These are phyloP conservation scores for Netelia virgata DNA, from an alignment of 2,888 invertebrate genomes.

Conservation along the genomic window DNA sequence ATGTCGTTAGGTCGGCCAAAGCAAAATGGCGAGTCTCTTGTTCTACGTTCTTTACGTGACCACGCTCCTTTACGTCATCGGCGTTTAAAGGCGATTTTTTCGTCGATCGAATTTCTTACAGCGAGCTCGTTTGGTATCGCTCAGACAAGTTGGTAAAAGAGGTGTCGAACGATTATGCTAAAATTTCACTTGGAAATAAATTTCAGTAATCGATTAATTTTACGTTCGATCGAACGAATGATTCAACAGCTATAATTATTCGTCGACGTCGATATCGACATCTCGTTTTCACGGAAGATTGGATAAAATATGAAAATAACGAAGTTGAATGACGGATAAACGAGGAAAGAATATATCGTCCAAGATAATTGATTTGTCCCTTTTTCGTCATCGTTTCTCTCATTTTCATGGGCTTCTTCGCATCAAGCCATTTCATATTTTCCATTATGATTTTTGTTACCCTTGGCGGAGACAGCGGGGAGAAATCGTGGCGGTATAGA, in stretches of 20 bases:
- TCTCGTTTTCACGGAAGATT: slow-evolving; percentile 33
- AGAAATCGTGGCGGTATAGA: background rate
- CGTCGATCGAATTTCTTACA: slow-evolving; percentile 4
- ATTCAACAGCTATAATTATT: slow-evolving; percentile 7
- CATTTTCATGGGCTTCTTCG: slow-evolving; percentile 17
- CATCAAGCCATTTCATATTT: slow-evolving; percentile 20
- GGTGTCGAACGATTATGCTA: background rate
- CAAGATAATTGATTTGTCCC: slow-evolving; percentile 28
- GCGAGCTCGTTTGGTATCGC: background rate
- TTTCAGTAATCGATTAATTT: background rate
- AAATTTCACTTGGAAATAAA: too few species aligned
- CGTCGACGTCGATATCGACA: slow-evolving; percentile 37
- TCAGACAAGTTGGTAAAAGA: background rate
- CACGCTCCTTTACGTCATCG: slow-evolving; percentile 4
- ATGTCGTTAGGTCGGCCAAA: slow-evolving; percentile 2
- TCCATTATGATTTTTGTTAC: slow-evolving; percentile 36
- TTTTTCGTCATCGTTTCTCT: slow-evolving; percentile 27
- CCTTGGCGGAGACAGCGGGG: background rate
- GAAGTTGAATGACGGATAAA: slow-evolving; percentile 20
- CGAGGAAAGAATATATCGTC: slow-evolving; percentile 30
- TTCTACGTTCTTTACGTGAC: slow-evolving; percentile 44
- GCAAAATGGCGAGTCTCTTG: slow-evolving; percentile 19
- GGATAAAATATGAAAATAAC: background rate
- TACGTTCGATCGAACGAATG: background rate
- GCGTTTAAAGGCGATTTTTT: slow-evolving; percentile 2